Percentiles rank a stretch among this genome's conserved stretches.
Evolutionary conservation across 2,888 invertebrate genomes (phyloP).

Genomic region (Mystacides longicornis): DNA sequence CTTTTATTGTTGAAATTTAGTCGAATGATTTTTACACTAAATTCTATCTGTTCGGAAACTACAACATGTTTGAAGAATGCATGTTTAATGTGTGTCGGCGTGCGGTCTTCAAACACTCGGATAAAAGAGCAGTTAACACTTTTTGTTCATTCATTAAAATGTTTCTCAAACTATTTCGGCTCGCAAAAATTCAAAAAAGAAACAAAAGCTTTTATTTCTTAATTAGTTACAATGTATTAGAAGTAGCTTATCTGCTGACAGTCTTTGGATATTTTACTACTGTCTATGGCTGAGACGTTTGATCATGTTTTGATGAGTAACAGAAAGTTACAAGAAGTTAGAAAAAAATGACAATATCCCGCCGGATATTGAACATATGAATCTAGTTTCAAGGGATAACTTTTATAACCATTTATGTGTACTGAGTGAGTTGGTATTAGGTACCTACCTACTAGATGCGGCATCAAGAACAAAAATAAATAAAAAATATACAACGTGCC

Average conservation of each 20-base stretch:
- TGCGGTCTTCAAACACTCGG: slow-evolving; percentile 18
- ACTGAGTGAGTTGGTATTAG: too few relatives aligned
- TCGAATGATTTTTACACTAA: slow-evolving; percentile 24
- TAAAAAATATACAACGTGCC: too few relatives aligned
- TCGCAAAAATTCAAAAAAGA: not conserved
- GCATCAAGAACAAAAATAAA: too few relatives aligned
- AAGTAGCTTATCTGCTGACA: not conserved
- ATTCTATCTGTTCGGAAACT: not conserved
- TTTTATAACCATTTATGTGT: too few relatives aligned
- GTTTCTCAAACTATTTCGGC: not conserved
- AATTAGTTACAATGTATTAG: not conserved
- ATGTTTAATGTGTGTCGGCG: too few relatives aligned
- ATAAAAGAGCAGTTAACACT: not conserved
- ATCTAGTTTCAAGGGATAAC: too few relatives aligned
- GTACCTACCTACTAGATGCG: too few relatives aligned
- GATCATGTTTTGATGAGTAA: not conserved
- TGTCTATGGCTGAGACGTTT: not conserved
- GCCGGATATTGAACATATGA: too few relatives aligned
- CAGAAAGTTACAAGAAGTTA: too few relatives aligned
- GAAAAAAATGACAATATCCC: too few relatives aligned
- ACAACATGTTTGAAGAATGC: too few relatives aligned
- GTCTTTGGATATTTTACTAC: not conserved
- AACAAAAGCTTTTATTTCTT: not conserved
- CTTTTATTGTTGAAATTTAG: slow-evolving; percentile 24
- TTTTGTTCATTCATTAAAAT: not conserved